A percentile compares a stretch with the other conserved stretches of the same genome.
Conservation (phyloP, 2,888 invertebrate species). For the Crossocerus cetratus region DNA sequence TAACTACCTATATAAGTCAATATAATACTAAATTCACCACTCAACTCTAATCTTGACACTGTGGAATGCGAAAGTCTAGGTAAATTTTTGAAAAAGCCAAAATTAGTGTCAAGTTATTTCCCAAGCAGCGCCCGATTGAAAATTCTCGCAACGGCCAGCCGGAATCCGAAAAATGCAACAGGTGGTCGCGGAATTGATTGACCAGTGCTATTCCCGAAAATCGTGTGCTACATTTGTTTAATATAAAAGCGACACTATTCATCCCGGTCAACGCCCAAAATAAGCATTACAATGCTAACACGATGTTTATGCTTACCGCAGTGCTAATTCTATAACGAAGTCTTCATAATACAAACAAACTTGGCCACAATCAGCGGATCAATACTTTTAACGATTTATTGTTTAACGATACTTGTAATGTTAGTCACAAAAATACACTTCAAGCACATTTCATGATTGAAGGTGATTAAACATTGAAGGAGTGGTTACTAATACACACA, state of each 20-base stretch:
- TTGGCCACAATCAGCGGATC: neutral
- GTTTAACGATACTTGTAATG: no score
- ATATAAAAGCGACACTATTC: no score
- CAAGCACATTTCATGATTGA: slow-evolving; percentile 28
- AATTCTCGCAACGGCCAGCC: neutral
- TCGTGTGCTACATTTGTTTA: no score
- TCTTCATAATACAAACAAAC: slow-evolving; percentile 16
- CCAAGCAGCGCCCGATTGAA: neutral
- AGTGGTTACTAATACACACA: slow-evolving; percentile 36
- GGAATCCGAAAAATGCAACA: no score
- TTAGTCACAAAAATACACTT: neutral
- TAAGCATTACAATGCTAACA: slow-evolving; percentile 18
- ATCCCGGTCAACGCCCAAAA: slow-evolving; percentile 50
- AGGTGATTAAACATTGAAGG: slow-evolving; percentile 13
- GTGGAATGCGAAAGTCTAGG: neutral
- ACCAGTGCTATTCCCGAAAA: no score
- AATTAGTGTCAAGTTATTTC: neutral
- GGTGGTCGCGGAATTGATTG: no score
- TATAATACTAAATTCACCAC: neutral
- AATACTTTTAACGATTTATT: neutral
- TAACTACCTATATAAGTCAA: no score
- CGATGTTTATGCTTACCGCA: slow-evolving; percentile 19
- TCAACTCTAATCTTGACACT: neutral
- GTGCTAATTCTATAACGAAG: slow-evolving; percentile 13
- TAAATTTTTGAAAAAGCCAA: neutral